Percentiles rank a stretch among this genome's conserved stretches.
These are phyloP conservation scores for Iselma pallidipennis DNA, from an alignment of 2,888 invertebrate species.

Conservation along the genomic window DNA sequence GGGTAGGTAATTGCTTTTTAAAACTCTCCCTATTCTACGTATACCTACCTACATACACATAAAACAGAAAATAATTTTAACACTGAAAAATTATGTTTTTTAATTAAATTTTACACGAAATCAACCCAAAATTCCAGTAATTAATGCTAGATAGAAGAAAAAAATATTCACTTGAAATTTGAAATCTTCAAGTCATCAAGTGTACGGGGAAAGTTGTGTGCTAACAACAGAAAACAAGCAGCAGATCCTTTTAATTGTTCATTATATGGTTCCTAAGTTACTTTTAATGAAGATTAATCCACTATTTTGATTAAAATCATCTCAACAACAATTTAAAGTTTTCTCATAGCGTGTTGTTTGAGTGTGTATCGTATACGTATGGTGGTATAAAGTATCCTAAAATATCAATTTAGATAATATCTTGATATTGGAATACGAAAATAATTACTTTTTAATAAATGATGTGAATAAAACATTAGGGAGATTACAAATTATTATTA, in stretches of 20 bases:
- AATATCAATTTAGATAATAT: slow-evolving; percentile 15
- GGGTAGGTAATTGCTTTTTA: slow-evolving; percentile 55
- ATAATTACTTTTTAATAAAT: slow-evolving; percentile 24
- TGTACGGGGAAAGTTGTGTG: too few species aligned
- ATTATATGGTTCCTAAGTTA: slow-evolving; percentile 45
- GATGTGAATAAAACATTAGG: slow-evolving; percentile 16
- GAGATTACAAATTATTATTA: slow-evolving; percentile 1
- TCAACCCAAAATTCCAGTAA: neutral
- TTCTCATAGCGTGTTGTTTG: slow-evolving; percentile 12
- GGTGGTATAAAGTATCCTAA: neutral
- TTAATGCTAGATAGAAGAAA: neutral
- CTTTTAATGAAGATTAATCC: slow-evolving; percentile 49
- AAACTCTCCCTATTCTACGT: slow-evolving; percentile 41
- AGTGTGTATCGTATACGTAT: neutral
- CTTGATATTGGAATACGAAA: slow-evolving; percentile 14
- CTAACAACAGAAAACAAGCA: slow-evolving; percentile 16
- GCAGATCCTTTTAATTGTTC: slow-evolving; percentile 42
- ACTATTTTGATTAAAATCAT: slow-evolving; percentile 42
- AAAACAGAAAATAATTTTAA: slow-evolving; percentile 39
- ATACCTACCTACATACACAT: slow-evolving; percentile 27
- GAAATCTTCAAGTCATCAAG: too few species aligned
- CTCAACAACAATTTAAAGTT: slow-evolving; percentile 24
- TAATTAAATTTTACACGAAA: slow-evolving; percentile 32
- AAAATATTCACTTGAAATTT: slow-evolving; percentile 13
- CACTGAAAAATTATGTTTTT: slow-evolving; percentile 32